phyloP scores from a whole-genome alignment of 1,140 invertebrate genomes.

The Gonatopus flavifemur region DNA sequence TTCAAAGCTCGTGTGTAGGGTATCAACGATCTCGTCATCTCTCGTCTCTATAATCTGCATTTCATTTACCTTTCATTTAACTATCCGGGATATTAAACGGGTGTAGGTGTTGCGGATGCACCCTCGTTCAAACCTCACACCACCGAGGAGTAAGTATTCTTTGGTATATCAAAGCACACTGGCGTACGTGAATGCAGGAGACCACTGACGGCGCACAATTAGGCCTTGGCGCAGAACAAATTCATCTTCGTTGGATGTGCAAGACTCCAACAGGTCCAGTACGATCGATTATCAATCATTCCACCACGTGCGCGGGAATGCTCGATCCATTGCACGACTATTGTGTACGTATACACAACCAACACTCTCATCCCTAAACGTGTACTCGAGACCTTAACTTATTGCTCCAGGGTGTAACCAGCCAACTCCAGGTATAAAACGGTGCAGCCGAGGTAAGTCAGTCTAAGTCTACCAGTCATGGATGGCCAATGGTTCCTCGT shows the following conservation, averaged over 20 bases:
- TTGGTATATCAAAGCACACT: no score
- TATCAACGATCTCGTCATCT: no score
- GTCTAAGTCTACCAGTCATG: no score
- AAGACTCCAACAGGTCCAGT: slow-evolving; percentile 33
- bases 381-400: no score
- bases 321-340: slow-evolving; percentile 5
- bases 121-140: slow-evolving; percentile 21
- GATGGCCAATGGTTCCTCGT: slow-evolving; percentile 12
- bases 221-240: slow-evolving; percentile 44
- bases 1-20: no score
- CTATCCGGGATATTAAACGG: no score
- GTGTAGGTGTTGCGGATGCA: slow-evolving; percentile 32
- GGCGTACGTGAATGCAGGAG: no score
- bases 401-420: slow-evolving; percentile 26
- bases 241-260: slow-evolving; percentile 44
- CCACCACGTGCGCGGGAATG: slow-evolving; percentile 22
- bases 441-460: no score
- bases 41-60: no score
- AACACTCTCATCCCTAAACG: neutral
- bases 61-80: no score
- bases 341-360: neutral
- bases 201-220: slow-evolving; percentile 52
- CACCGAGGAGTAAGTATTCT: no score
- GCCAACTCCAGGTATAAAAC: no score
- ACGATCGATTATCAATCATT: slow-evolving; percentile 48